Percentiles rank a stretch among this genome's conserved stretches.
phyloP scores from a whole-genome alignment of 2,888 invertebrate species.

The Lycaena phlaeas region DNA sequence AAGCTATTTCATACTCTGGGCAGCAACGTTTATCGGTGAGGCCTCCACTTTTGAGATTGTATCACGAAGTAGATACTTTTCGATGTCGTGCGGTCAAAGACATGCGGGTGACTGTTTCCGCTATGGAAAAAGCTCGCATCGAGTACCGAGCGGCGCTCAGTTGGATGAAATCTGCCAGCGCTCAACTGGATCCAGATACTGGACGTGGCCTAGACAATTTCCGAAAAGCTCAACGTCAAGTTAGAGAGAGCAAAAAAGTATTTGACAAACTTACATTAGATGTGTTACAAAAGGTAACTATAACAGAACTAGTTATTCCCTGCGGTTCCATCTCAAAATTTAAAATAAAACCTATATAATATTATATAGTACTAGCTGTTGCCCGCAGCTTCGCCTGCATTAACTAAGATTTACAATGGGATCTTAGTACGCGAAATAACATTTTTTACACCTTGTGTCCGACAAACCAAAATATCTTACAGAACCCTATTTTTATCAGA shows the following conservation, averaged over 20 bases:
- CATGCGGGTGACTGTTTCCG: conserved; percentile 89
- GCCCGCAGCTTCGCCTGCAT: no score
- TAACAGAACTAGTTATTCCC: no score
- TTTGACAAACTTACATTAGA: conserved; percentile 97
- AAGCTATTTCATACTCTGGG: conserved; percentile 88
- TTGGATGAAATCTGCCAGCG: conserved; percentile 99
- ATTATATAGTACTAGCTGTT: no score
- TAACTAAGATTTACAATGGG: no score
- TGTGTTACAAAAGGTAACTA: conserved; percentile 91
- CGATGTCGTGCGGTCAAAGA: conserved; percentile 94
- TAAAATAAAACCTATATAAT: no score
- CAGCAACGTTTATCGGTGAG: conserved; percentile 93
- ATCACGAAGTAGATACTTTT: conserved; percentile 98
- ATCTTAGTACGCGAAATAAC: no score
- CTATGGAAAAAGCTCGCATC: conserved; percentile 95
- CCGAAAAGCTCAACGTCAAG: conserved; percentile 89
- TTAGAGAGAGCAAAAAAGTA: conserved; percentile 83
- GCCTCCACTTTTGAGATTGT: conserved; percentile 88
- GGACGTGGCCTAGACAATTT: conserved; percentile 96
- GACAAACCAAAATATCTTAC: no score
- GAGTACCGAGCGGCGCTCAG: conserved; percentile 95
- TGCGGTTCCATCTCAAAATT: no score
- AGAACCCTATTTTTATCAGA: no score
- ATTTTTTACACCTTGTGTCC: no score
- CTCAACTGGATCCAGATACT: conserved; percentile 96